These are phyloP conservation scores for Eupithecia centaureata DNA, from an alignment of 2,888 invertebrate genomes.

Conservation along the genomic window DNA sequence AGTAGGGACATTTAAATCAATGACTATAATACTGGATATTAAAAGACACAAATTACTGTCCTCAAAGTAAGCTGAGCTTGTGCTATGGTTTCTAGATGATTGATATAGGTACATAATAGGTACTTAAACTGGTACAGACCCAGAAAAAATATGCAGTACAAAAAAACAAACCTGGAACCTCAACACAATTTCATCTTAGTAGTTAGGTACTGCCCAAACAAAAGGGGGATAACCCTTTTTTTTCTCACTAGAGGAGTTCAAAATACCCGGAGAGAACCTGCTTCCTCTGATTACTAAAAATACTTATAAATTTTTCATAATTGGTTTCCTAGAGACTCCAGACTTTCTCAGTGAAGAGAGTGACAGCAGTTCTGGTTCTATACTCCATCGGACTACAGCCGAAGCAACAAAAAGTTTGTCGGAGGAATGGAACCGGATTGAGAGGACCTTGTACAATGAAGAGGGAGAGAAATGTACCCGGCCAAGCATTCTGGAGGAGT, in stretches of 20 bases:
- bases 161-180: no score
- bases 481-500: constrained; percentile 82
- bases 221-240: no score
- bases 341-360: constrained; percentile 79
- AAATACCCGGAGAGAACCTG: neutral
- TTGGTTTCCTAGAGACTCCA: constrained; percentile 65
- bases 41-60: neutral
- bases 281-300: neutral
- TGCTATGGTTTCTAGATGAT: neutral
- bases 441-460: constrained; percentile 82
- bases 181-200: no score
- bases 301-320: neutral
- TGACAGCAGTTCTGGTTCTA: constrained; percentile 82
- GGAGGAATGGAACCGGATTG: constrained; percentile 83
- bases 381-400: constrained; percentile 75
- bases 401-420: constrained; percentile 79
- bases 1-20: no score
- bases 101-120: neutral
- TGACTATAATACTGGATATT: no score
- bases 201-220: no score
- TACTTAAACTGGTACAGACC: neutral
- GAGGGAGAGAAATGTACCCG: constrained; percentile 77
- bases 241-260: neutral
- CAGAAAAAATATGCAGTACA: neutral
- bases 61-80: neutral